Evolutionary conservation across 2,888 invertebrate species (phyloP).

Genomic region (Agrypnus murinus): DNA sequence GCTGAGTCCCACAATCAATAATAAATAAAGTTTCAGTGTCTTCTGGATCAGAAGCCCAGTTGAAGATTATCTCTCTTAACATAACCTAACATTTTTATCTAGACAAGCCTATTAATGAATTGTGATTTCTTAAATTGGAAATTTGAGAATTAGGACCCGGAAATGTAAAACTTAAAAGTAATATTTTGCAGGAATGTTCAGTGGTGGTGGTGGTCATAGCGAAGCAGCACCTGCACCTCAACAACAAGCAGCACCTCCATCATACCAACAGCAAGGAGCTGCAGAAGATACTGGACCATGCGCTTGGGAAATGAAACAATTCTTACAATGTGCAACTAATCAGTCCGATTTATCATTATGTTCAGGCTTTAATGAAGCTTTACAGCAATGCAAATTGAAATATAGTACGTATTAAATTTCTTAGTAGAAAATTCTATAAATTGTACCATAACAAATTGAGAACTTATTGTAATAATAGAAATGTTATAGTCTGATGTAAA

Average conservation of each 20-base stretch:
- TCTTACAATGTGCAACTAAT: conserved; percentile 94
- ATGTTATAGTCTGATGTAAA: no score
- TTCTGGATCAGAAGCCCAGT: no score
- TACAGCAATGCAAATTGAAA: conserved; percentile 93
- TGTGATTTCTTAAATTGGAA: no score
- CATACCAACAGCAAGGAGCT: conserved; percentile 70
- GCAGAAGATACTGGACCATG: conserved; percentile 84
- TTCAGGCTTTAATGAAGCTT: conserved; percentile 97
- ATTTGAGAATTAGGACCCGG: neutral
- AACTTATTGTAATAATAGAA: no score
- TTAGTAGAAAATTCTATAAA: neutral
- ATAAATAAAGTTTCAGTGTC: no score
- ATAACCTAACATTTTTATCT: no score
- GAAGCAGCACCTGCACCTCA: conserved; percentile 69
- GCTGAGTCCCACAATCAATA: no score
- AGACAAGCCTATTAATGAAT: no score
- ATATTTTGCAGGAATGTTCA: conserved; percentile 53
- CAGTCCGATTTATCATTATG: conserved; percentile 94
- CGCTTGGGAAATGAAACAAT: conserved; percentile 96
- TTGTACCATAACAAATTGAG: neutral
- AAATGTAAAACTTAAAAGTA: neutral
- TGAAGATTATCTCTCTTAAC: no score
- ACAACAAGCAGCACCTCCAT: conserved; percentile 68
- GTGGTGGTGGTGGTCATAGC: conserved; percentile 70
- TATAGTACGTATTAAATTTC: conserved; percentile 75